Conservation (phyloP, 2,888 invertebrate genomes). For the Tetragonisca angustula region DNA sequence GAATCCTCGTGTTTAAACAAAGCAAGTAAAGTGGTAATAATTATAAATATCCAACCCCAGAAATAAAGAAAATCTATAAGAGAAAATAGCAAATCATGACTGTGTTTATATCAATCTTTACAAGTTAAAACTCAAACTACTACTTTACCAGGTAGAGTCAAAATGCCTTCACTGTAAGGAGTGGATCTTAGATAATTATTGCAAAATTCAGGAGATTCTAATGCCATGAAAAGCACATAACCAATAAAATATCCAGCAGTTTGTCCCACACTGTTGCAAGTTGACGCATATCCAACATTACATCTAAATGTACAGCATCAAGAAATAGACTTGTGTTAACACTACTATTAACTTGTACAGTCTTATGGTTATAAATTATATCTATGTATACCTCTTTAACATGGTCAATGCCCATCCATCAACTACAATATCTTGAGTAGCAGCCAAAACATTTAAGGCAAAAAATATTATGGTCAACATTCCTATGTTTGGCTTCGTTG, state of each 20-base stretch:
- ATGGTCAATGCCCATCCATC: constrained; percentile 99
- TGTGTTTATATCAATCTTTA: too few species aligned
- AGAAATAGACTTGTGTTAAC: background rate
- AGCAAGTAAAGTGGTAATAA: constrained; percentile 95
- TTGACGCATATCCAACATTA: constrained; percentile 99
- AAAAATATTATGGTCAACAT: constrained; percentile 95
- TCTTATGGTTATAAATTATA: background rate
- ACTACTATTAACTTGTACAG: background rate
- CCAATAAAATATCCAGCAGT: constrained; percentile 98
- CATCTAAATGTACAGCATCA: constrained; percentile 41
- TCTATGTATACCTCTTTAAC: constrained; percentile 90
- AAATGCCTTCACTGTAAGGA: constrained; percentile 89
- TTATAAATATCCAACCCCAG: constrained; percentile 96
- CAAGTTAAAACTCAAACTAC: constrained; percentile 26
- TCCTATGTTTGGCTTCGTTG: constrained; percentile 88
- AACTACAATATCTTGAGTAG: constrained; percentile 99
- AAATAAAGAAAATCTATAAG: constrained; percentile 93
- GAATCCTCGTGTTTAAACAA: constrained; percentile 92
- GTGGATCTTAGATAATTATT: constrained; percentile 93
- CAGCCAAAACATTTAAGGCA: constrained; percentile 96
- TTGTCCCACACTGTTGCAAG: constrained; percentile 99
- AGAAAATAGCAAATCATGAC: constrained; percentile 4
- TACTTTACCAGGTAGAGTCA: constrained; percentile 86
- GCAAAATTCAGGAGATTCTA: constrained; percentile 98
- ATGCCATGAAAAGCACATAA: constrained; percentile 97